phyloP scores from a whole-genome alignment of 2,797 vertebrate species.

The Amazona finschi region DNA sequence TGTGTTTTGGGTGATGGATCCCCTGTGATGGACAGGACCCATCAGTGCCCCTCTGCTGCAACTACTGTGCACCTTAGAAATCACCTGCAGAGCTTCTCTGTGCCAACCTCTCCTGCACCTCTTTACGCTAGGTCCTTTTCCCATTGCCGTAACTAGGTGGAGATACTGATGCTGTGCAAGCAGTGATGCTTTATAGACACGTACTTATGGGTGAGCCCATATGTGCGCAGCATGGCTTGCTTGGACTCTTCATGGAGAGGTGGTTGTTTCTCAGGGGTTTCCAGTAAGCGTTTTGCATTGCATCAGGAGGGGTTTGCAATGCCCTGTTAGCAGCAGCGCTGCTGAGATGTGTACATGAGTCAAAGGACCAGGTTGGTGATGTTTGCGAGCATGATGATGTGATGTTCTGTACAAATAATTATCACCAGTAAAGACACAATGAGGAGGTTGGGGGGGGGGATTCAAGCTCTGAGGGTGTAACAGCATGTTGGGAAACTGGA shows the following conservation, averaged over 20 bases:
- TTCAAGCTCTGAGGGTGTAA: rapidly evolving
- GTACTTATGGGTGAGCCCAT: rapidly evolving
- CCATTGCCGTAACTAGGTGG: not conserved
- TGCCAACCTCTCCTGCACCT: not conserved
- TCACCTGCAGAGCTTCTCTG: not conserved
- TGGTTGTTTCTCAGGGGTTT: not conserved
- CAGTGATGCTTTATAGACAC: not conserved
- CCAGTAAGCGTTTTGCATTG: not conserved
- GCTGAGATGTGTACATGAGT: rapidly evolving
- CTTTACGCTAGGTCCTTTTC: not conserved
- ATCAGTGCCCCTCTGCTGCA: not conserved
- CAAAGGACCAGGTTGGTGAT: not conserved
- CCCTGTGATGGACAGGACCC: no score
- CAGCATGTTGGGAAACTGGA: not conserved
- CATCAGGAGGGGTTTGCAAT: not conserved
- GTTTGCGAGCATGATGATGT: not conserved
- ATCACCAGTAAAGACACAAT: rapidly evolving
- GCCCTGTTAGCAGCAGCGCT: not conserved
- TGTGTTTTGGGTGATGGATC: not conserved
- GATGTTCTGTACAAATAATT: not conserved
- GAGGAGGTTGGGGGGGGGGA: not conserved
- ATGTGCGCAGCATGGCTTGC: rapidly evolving
- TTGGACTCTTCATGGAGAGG: not conserved
- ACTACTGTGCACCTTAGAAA: not conserved
- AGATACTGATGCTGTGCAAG: not conserved